Evolutionary conservation across 2,888 invertebrate genomes (phyloP).

Genomic region (Rambutsinella grinnellia): DNA sequence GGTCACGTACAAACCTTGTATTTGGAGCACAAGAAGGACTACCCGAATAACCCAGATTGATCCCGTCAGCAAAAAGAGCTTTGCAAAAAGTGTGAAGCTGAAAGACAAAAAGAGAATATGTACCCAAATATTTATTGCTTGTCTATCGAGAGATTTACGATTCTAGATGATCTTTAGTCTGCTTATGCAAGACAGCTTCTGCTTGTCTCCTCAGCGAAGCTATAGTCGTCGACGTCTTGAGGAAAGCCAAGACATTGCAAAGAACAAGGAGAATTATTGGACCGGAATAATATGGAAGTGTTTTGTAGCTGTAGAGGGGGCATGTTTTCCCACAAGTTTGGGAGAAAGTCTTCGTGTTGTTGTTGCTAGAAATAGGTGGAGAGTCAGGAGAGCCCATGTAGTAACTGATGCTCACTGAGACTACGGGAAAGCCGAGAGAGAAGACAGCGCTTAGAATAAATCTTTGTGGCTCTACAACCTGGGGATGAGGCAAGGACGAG

Average conservation of each 20-base stretch:
- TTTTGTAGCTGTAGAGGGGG: conserved; percentile 50
- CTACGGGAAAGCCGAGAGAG: conserved; percentile 33
- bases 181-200: conserved; percentile 43
- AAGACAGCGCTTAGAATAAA: conserved; percentile 48
- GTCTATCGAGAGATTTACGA: conserved; percentile 38
- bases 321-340: conserved; percentile 15
- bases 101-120: not conserved
- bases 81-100: conserved; percentile 55
- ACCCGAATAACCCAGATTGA: conserved; percentile 56
- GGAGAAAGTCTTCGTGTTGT: not conserved
- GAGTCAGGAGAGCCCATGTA: conserved; percentile 33
- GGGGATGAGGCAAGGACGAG: conserved; percentile 16
- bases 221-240: conserved; percentile 47
- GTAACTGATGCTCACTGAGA: conserved; percentile 36
- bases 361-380: not conserved
- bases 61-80: conserved; percentile 54
- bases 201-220: conserved; percentile 40
- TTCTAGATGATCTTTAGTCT: conserved; percentile 49
- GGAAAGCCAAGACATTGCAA: conserved; percentile 37
- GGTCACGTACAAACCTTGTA: conserved; percentile 49
- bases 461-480: conserved; percentile 31
- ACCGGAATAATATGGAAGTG: conserved; percentile 44
- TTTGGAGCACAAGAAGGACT: conserved; percentile 37
- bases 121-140: not conserved
- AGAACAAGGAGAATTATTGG: conserved; percentile 49